phyloP scores from a whole-genome alignment of 2,797 vertebrate species.

The Rhinogobio ventralis region DNA sequence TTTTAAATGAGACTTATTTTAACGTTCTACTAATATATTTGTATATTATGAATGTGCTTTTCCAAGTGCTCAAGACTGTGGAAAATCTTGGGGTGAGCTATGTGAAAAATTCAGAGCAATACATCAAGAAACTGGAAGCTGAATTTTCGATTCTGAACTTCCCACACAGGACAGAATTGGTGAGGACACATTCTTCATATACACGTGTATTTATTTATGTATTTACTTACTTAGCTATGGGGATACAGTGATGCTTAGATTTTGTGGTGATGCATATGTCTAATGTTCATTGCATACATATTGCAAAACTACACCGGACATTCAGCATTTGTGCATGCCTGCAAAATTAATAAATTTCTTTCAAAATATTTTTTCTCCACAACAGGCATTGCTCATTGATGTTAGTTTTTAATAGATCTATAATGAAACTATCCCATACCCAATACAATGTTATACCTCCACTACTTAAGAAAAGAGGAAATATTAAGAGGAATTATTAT shows the following conservation, averaged over 20 bases:
- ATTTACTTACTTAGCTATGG: not conserved
- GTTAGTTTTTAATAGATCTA: not conserved
- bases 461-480: not conserved
- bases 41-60: not conserved
- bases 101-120: slow-evolving; percentile 75
- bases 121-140: slow-evolving; percentile 74
- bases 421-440: not conserved
- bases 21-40: not conserved
- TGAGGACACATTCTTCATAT: slow-evolving; percentile 61
- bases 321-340: not conserved
- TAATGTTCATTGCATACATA: not conserved
- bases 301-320: not conserved
- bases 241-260: not conserved
- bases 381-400: not conserved
- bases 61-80: slow-evolving; percentile 89
- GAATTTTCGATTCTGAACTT: slow-evolving; percentile 85
- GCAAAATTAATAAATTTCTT: not conserved
- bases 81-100: slow-evolving; percentile 91
- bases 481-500: not conserved
- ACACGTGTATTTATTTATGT: not conserved
- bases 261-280: not conserved
- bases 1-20: not conserved
- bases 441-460: not conserved
- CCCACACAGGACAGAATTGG: slow-evolving; percentile 75
- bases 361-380: not conserved